A percentile compares a stretch with the other conserved stretches of the same genome.
Conservation (phyloP, 2,113 vertebrate genomes). For the Ceyx cyanopectus region DNA sequence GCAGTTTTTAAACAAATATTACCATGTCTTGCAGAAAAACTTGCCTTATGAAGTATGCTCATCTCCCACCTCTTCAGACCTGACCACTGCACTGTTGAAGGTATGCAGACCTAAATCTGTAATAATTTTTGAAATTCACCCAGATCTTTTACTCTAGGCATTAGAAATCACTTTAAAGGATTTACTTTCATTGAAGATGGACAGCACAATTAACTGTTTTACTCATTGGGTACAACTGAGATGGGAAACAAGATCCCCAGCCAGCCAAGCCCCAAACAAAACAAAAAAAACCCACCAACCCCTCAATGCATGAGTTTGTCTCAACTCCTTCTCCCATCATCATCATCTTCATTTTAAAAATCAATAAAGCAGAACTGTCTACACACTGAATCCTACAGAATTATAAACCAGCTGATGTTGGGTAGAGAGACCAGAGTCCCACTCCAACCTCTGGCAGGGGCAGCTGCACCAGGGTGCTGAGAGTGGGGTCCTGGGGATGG, state of each 20-base stretch:
- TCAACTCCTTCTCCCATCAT: background rate
- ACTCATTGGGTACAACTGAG: background rate
- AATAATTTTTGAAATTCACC: background rate
- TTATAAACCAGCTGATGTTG: background rate
- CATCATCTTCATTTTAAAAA: background rate
- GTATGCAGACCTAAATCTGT: background rate
- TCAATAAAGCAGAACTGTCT: background rate
- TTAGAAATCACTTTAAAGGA: background rate
- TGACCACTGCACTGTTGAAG: background rate
- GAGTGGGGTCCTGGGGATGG: background rate
- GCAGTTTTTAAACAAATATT: background rate
- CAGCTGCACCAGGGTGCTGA: background rate
- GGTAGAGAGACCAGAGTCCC: background rate
- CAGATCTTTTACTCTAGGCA: background rate
- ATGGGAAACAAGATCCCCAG: background rate
- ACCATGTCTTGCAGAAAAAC: background rate
- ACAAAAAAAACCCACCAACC: background rate
- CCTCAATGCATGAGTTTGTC: background rate
- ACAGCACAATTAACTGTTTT: background rate
- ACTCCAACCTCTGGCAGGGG: background rate
- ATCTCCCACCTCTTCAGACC: background rate
- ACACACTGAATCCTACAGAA: fast-evolving
- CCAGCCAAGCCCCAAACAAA: background rate
- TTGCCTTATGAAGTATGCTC: background rate
- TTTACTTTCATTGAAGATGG: background rate